Evolutionary conservation across 2,113 vertebrate genomes (phyloP), one percentile per base, ranked within the genome.

Genomic region (Rhinolophus ferrumequinum): DNA sequence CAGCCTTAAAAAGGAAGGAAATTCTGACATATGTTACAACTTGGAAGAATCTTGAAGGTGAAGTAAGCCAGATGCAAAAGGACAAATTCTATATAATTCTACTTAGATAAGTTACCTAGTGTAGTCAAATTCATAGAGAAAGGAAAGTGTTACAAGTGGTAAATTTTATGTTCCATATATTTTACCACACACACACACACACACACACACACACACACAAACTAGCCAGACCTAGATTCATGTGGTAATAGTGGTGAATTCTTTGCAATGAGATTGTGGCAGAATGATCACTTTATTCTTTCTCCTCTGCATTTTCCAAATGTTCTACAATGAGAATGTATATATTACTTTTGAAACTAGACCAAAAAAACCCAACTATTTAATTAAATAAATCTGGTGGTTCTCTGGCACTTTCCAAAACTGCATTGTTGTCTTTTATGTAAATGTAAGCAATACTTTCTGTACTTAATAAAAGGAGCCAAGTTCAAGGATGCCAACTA

Each of bases 391-490:
- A 93, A 80, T 44, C 64, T 50, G 26, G 21, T 56, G 60, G 54
- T 79, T 84, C 80, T 50, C 56, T 21, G 66, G 70, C 62, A 75
- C 62, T 8, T 52, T 58, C 41, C 38, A 22, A 84, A 95, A 92
- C 44, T 38, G 24, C 50, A 58, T 16, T n/a, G 35, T 9, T 70
- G 64, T 41, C 47, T 83, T 86, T 95, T 69, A 79, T 33, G 38
- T 58, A 52, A 96, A 79, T 41, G 13, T 26, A 66, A 91, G 67
- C 24, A 52, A 52, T 73, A 38, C 35, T 89, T 91, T 50, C 75
- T 89, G 44, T 33, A 12, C 30, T 93, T 50, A 81, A 76, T 38
- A 67, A 81, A 90, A 88, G 76, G n/a, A 70, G 50, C 30, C 92
- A 82, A 84, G 60, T 41, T 81, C 60, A 81, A 88, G 62, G 79